Conservation (phyloP, 2,888 invertebrate genomes). For the Sphaeridia pumilis region DNA sequence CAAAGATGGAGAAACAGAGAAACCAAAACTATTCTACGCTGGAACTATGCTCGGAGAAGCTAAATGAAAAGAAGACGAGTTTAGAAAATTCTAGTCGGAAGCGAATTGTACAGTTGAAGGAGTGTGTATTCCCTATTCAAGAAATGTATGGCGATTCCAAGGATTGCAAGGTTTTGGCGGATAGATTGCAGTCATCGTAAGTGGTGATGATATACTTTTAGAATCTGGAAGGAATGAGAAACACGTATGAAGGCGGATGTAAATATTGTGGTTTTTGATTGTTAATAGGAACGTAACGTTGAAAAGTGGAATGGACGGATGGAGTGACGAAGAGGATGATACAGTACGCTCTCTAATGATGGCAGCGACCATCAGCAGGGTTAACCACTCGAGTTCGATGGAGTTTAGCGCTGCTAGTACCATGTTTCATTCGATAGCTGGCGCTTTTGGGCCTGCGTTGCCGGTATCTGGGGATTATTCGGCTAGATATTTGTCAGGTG, state of each 20-base stretch:
- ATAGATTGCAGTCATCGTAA: conserved; percentile 13
- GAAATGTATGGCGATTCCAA: conserved; percentile 39
- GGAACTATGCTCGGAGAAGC: conserved; percentile 43
- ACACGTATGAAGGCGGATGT: not conserved
- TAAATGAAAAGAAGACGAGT: conserved; percentile 45
- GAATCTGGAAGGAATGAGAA: not conserved
- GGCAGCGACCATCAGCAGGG: conserved; percentile 53
- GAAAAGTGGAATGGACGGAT: conserved; percentile 31
- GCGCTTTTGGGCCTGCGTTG: conserved; percentile 59
- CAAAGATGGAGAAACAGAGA: conserved; percentile 49
- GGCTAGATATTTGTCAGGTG: conserved; percentile 65
- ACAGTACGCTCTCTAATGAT: conserved; percentile 50
- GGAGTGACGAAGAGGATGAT: conserved; percentile 39
- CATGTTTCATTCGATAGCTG: conserved; percentile 39
- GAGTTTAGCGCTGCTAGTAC: conserved; percentile 3
- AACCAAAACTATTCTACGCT: conserved; percentile 45
- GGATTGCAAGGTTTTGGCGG: conserved; percentile 7
- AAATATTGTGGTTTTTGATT: not conserved
- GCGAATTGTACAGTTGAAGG: conserved; percentile 51
- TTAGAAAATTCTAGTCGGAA: conserved; percentile 49
- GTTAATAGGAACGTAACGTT: conserved; percentile 6
- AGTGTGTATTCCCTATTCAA: conserved; percentile 57
- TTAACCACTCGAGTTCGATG: conserved; percentile 1
- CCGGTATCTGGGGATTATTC: conserved; percentile 75
- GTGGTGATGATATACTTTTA: not conserved